Evolutionary conservation across 2,888 invertebrate species (phyloP), one percentile per base, ranked within the genome.

Genomic region (Anorthoa munda): DNA sequence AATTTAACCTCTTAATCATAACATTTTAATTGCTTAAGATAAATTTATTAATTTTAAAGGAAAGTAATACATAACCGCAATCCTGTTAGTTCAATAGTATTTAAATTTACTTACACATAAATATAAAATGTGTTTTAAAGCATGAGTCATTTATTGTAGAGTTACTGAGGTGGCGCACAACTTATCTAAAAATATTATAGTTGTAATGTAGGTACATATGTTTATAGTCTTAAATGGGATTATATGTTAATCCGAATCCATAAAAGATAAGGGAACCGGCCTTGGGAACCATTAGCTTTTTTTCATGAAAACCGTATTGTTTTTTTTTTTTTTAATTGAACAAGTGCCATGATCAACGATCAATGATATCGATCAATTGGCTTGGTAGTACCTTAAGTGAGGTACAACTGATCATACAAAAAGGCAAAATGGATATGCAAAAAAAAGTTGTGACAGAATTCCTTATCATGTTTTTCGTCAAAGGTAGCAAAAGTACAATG

Each of bases 21-120:
- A 39, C 21, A 59, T 59, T 59, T 59, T 59, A 59, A 60, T 45
- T 66, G 17, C n/a, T 15, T 81, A 82, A 63, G 48, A 55, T 2
- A 64, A 66, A 48, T 64, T 50, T 48, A 50, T 53, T 74, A 58
- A 45, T 70, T 59, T 64, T 67, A 5, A 23, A 66, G 39, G 3
- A 63, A 13, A 55, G 46, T 17, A 39, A 63, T 15, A 60, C 21
- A 2, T 69, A 21, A 53, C 53, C 9, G 13, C 26, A 46, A 45
- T 7, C 9, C 21, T 4, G 0, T n/a, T 51, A 59, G n/a, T 39
- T 45, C 45, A 58, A 48, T 48, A 53, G 31, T 31, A 21, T 68
- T 55, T 9, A 31, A n/a, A 61, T 13, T 17, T 46, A 48, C 39
- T 46, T 48, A 13, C 53, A 46, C 13, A 4, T 31, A 15, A 18